phyloP scores from a whole-genome alignment of 37 sponge, comb jelly and placozoan species.

The Dysidea cf. avara region DNA sequence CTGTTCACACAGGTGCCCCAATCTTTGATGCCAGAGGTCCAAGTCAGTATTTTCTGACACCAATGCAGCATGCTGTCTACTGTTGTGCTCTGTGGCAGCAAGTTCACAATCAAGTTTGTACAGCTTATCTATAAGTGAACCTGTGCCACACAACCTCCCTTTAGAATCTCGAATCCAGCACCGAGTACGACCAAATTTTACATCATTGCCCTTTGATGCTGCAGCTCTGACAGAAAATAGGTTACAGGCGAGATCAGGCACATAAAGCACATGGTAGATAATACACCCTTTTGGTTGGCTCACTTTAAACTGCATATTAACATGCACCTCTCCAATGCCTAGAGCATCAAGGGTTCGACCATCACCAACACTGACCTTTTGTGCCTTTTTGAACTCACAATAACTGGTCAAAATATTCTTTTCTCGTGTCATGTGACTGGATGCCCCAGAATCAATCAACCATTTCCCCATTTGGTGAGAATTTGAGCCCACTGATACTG shows the following conservation, averaged over 20 bases:
- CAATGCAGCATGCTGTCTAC: too few relatives aligned
- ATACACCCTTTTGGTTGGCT: slow-evolving; percentile 12
- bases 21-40: slow-evolving; percentile 4
- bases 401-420: slow-evolving; percentile 24
- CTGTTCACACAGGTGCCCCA: slow-evolving; percentile 2
- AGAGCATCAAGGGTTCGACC: slow-evolving; percentile 42
- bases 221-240: slow-evolving; percentile 48
- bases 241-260: slow-evolving; percentile 37
- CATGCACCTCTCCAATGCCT: slow-evolving; percentile 31
- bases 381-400: slow-evolving; percentile 18
- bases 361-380: slow-evolving; percentile 50
- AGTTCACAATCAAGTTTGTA: slow-evolving; percentile 46
- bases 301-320: slow-evolving; percentile 31
- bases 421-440: slow-evolving; percentile 51
- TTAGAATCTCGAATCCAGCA: slow-evolving; percentile 40
- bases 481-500: slow-evolving; percentile 10
- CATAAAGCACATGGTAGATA: slow-evolving; percentile 28
- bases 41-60: too few relatives aligned
- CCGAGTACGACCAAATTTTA: slow-evolving; percentile 32
- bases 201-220: slow-evolving; percentile 16
- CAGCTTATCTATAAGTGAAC: slow-evolving; percentile 35
- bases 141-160: slow-evolving; percentile 33
- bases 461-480: slow-evolving; percentile 1
- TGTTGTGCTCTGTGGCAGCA: too few relatives aligned
- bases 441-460: slow-evolving; percentile 58